Percentiles rank a stretch among this genome's conserved stretches.
Conservation (phyloP, 2,113 vertebrate species). For the Cepphus grylle region DNA sequence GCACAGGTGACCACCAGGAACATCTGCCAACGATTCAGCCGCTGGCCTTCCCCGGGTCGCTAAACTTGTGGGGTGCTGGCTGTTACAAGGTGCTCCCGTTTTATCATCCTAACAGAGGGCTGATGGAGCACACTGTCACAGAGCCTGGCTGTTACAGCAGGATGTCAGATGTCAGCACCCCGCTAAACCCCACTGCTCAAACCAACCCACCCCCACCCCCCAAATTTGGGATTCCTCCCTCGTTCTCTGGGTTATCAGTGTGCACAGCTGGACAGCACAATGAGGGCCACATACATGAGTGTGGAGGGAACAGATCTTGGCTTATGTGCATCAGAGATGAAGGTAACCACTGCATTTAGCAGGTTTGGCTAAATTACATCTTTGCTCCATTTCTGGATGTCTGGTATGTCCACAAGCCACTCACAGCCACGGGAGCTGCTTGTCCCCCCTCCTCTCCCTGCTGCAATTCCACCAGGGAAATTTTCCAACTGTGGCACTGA, state of each 20-base stretch:
- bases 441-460: background rate
- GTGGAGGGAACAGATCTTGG: no score
- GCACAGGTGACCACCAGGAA: background rate
- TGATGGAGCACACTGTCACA: background rate
- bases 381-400: background rate
- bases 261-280: background rate
- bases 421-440: background rate
- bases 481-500: background rate
- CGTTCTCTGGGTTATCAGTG: background rate
- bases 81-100: background rate
- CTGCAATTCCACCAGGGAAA: background rate
- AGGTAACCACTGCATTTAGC: background rate
- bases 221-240: background rate
- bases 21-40: rapidly evolving
- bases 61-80: background rate
- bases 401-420: background rate
- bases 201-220: background rate
- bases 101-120: no score
- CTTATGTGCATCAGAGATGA: background rate
- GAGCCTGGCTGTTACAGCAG: no score
- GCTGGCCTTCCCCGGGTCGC: background rate
- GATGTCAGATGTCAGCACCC: background rate
- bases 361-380: no score
- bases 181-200: background rate
- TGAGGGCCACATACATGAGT: rapidly evolving